These are phyloP conservation scores for Lucinisca nassula DNA, from an alignment of 2,888 invertebrate genomes.

Conservation along the genomic window DNA sequence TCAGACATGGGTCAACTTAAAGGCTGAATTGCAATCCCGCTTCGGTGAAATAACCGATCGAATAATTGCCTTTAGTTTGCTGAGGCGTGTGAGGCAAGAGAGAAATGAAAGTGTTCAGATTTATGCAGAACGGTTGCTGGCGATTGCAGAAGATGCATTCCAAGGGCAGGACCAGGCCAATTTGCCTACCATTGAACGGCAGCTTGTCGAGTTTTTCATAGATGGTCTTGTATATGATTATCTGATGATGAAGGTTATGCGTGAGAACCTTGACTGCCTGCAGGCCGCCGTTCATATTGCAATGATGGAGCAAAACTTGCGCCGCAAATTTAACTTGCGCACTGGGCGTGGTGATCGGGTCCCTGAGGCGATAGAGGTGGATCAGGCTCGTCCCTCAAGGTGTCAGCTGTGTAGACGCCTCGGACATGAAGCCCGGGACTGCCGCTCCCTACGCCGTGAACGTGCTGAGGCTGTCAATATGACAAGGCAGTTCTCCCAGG, in stretches of 20 bases:
- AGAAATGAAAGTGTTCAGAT: neutral
- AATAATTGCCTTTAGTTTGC: too few species aligned
- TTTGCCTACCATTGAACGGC: neutral
- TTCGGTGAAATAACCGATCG: too few species aligned
- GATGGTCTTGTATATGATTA: neutral
- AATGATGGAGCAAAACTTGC: neutral
- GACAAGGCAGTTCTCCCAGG: neutral
- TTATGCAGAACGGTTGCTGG: neutral
- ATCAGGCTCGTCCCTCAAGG: neutral
- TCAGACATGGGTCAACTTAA: too few species aligned
- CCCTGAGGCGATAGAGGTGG: neutral
- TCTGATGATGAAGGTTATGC: neutral
- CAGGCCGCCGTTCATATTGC: neutral
- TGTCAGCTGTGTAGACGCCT: neutral
- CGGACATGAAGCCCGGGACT: neutral
- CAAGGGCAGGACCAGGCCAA: neutral
- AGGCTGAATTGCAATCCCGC: too few species aligned
- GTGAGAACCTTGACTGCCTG: neutral
- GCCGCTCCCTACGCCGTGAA: neutral
- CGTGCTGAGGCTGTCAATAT: neutral
- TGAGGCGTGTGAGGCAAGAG: too few species aligned
- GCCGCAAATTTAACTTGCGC: neutral
- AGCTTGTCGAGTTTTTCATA: neutral
- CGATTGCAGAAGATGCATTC: neutral
- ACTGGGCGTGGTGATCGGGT: neutral